phyloP scores from a whole-genome alignment of 2,888 invertebrate genomes.

The Hydriomena furcata region DNA sequence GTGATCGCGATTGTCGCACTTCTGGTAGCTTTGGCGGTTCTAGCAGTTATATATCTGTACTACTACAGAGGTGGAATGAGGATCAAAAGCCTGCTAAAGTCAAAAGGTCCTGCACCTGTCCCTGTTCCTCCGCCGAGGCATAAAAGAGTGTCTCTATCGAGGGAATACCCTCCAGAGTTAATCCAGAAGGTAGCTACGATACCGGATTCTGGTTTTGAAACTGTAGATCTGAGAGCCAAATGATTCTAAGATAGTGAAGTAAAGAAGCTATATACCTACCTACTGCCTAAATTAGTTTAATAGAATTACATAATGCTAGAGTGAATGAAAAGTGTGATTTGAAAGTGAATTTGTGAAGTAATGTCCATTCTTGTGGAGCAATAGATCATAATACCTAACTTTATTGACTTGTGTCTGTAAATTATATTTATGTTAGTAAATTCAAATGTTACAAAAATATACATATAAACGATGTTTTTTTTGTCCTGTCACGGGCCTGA shows the following conservation, averaged over 20 bases:
- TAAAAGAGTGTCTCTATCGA: conserved; percentile 66
- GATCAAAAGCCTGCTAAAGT: conserved; percentile 85
- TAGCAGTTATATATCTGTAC: conserved; percentile 88
- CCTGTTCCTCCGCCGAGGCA: conserved; percentile 76
- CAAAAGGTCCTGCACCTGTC: conserved; percentile 61
- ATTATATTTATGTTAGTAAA: conserved; percentile 65
- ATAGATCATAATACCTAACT: conserved; percentile 32
- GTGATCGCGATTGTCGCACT: conserved; percentile 86
- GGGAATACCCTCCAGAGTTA: conserved; percentile 67
- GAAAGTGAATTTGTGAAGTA: conserved; percentile 23
- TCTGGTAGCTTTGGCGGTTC: conserved; percentile 85
- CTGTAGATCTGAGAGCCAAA: conserved; percentile 71
- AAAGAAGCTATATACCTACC: conserved; percentile 7
- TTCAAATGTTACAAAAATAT: conserved; percentile 55
- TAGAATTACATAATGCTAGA: neutral
- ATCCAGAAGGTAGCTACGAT: conserved; percentile 62
- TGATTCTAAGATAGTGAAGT: conserved; percentile 34
- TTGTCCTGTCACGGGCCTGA: neutral
- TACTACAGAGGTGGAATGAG: conserved; percentile 89
- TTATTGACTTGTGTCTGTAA: conserved; percentile 46
- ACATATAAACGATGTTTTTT: conserved; percentile 1
- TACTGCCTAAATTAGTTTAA: conserved; percentile 38
- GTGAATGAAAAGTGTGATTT: conserved; percentile 37
- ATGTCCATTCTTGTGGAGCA: conserved; percentile 31
- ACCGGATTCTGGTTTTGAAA: conserved; percentile 77